Conservation (phyloP, 2,113 vertebrate species). For the Perccottus glenii region DNA sequence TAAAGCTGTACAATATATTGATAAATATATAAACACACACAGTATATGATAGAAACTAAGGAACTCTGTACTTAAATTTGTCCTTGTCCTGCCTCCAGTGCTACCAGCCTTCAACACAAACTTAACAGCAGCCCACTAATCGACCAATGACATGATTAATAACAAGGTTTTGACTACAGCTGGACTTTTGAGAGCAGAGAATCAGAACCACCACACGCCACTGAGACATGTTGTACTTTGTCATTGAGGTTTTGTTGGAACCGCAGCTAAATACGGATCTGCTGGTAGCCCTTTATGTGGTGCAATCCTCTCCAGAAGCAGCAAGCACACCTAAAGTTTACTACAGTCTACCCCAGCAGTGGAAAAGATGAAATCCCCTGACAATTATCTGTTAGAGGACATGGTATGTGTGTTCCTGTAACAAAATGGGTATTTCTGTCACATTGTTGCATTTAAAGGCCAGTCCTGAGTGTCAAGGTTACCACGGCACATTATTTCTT, state of each 20-base stretch:
- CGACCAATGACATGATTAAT: neutral
- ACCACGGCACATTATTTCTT: slow-evolving; percentile 36
- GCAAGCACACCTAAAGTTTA: neutral
- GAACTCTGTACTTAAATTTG: too few species aligned
- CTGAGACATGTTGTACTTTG: neutral
- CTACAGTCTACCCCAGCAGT: neutral
- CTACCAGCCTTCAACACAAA: slow-evolving; percentile 2
- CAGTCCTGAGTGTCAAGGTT: slow-evolving; percentile 54
- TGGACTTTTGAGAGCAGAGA: slow-evolving; percentile 1
- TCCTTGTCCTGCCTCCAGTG: neutral
- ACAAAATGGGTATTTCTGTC: slow-evolving; percentile 41
- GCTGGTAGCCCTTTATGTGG: neutral
- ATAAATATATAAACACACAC: too few species aligned
- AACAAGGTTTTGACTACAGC: slow-evolving; percentile 3
- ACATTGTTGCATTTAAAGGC: slow-evolving; percentile 46
- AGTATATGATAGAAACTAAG: too few species aligned
- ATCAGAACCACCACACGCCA: slow-evolving; percentile 3
- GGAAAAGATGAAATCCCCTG: neutral
- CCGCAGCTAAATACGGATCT: slow-evolving; percentile 7
- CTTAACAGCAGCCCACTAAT: slow-evolving; percentile 3
- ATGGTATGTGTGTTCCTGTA: slow-evolving; percentile 25
- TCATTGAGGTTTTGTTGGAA: slow-evolving; percentile 4
- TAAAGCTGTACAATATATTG: too few species aligned
- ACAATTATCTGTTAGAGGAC: slow-evolving; percentile 17
- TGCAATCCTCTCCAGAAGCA: neutral